Evolutionary conservation across 2,888 invertebrate genomes (phyloP).

Genomic region (Catocala sponsa): DNA sequence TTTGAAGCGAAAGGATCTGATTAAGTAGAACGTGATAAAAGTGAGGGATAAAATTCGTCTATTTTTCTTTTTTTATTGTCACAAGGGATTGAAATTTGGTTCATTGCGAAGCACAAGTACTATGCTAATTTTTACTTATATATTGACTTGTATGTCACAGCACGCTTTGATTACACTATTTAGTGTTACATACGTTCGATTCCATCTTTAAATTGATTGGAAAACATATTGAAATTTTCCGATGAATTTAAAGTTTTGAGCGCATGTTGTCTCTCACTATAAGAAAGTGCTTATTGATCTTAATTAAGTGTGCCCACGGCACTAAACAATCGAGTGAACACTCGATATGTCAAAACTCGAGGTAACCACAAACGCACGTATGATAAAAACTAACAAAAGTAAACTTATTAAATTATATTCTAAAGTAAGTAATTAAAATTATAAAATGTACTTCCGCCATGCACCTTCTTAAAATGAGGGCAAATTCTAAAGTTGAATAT

Average conservation of each 20-base stretch:
- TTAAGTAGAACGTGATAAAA: constrained; percentile 68
- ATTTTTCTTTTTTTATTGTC: constrained; percentile 73
- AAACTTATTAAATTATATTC: constrained; percentile 43
- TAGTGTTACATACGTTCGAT: constrained; percentile 41
- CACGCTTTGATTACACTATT: constrained; percentile 74
- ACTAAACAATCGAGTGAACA: constrained; percentile 53
- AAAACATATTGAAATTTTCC: constrained; percentile 33
- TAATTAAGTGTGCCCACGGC: constrained; percentile 61
- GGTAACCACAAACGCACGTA: constrained; percentile 60
- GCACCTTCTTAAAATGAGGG: constrained; percentile 51
- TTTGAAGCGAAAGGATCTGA: constrained; percentile 64
- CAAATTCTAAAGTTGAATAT: constrained; percentile 46
- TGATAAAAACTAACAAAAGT: constrained; percentile 48
- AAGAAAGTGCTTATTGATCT: constrained; percentile 51
- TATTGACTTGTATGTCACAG: constrained; percentile 87
- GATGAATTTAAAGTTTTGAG: constrained; percentile 43
- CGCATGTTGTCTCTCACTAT: constrained; percentile 56
- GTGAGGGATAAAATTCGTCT: constrained; percentile 55
- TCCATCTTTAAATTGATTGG: constrained; percentile 42
- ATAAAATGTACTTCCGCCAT: constrained; percentile 71
- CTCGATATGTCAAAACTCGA: constrained; percentile 63
- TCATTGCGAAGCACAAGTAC: constrained; percentile 71
- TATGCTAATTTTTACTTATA: constrained; percentile 77
- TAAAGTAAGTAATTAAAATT: constrained; percentile 51
- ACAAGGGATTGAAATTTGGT: constrained; percentile 70